Percentiles rank a stretch among this genome's conserved stretches.
Conservation (phyloP, 2,888 invertebrate genomes). For the Hydrotaea diabolus region DNA sequence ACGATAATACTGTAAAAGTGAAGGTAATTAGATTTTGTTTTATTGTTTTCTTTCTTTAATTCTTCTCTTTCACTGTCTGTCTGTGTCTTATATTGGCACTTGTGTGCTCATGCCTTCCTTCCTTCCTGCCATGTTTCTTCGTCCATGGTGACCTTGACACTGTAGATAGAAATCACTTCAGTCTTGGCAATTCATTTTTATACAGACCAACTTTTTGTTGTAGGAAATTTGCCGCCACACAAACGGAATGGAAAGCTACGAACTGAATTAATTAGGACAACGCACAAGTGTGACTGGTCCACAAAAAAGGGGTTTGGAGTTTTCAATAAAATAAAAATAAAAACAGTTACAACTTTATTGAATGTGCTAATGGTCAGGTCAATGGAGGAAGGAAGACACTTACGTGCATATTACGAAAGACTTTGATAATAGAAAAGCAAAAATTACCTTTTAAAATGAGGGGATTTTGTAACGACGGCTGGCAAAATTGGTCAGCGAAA, state of each 20-base stretch:
- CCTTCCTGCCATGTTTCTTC: background rate
- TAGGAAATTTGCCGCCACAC: background rate
- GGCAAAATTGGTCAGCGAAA: too few species aligned
- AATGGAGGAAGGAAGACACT: too few species aligned
- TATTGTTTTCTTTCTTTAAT: conserved; percentile 4
- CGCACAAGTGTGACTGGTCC: background rate
- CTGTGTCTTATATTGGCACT: background rate
- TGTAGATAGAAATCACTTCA: conserved; percentile 59
- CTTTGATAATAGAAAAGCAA: too few species aligned
- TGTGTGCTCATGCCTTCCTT: conserved; percentile 8
- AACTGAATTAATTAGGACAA: background rate
- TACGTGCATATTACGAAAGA: too few species aligned
- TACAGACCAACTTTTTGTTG: conserved; percentile 2
- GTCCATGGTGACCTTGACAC: conserved; percentile 61
- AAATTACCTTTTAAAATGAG: too few species aligned
- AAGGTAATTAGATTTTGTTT: conserved; percentile 56
- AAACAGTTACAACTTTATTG: too few species aligned
- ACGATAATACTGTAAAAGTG: conserved; percentile 33
- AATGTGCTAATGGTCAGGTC: too few species aligned
- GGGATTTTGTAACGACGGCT: too few species aligned
- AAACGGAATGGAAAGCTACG: background rate
- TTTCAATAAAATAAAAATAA: background rate
- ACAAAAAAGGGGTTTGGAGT: background rate
- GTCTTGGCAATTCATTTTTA: conserved; percentile 53
- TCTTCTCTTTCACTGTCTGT: background rate